Evolutionary conservation across 92 coral and sea anemone genomes (phyloP).

Genomic region (Zoanthus solanderi): DNA sequence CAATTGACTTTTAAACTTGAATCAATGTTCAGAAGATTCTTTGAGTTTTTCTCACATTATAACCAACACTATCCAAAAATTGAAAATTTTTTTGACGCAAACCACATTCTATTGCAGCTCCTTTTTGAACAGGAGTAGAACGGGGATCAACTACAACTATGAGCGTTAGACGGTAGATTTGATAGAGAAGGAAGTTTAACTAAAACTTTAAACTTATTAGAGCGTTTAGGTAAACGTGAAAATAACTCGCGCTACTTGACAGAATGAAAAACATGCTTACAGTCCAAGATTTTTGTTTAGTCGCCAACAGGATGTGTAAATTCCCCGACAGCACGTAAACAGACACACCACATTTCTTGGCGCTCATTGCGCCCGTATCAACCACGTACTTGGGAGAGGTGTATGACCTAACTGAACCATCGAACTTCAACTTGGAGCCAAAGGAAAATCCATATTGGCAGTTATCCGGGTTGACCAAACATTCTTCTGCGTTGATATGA

Average conservation of each 20-base stretch:
- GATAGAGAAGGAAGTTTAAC: too few species aligned
- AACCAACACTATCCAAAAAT: too few species aligned
- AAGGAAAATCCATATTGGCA: slow-evolving; percentile 84
- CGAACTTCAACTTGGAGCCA: slow-evolving; percentile 78
- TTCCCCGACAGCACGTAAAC: slow-evolving; percentile 77
- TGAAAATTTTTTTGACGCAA: too few species aligned
- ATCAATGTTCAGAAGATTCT: too few species aligned
- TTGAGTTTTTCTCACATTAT: too few species aligned
- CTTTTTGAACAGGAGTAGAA: too few species aligned
- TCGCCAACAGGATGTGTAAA: slow-evolving; percentile 72
- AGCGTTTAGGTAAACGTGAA: neutral
- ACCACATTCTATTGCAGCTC: too few species aligned
- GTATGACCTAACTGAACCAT: slow-evolving; percentile 59
- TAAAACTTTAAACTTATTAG: too few species aligned
- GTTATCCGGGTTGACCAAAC: slow-evolving; percentile 75
- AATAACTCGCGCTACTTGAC: neutral
- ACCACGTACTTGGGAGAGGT: slow-evolving; percentile 74
- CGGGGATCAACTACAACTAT: too few species aligned
- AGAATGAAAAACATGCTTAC: slow-evolving; percentile 41
- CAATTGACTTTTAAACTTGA: too few species aligned
- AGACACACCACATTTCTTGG: slow-evolving; percentile 80
- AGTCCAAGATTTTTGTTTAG: slow-evolving; percentile 78
- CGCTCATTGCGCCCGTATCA: slow-evolving; percentile 89
- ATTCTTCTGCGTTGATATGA: slow-evolving; percentile 61
- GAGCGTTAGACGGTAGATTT: too few species aligned